Evolutionary conservation across 2,888 invertebrate species (phyloP).

Genomic region (Chloroclysta siterata): DNA sequence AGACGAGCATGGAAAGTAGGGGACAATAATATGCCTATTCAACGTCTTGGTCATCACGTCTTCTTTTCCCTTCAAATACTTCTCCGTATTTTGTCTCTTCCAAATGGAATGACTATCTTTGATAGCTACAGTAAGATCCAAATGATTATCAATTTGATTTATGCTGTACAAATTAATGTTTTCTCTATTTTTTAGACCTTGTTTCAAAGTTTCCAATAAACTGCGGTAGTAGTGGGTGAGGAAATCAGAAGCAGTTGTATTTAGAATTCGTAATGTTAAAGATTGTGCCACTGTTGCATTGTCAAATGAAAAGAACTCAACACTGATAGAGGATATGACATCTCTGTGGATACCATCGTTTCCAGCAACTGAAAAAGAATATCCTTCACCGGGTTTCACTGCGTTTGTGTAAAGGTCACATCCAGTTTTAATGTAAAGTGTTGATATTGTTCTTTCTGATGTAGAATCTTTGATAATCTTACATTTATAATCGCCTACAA

Average conservation of each 20-base stretch:
- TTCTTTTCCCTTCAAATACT: conserved; percentile 87
- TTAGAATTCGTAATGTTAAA: conserved; percentile 89
- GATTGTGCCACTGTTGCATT: conserved; percentile 94
- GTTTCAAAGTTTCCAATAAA: conserved; percentile 89
- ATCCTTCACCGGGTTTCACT: conserved; percentile 89
- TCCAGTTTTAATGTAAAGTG: conserved; percentile 89
- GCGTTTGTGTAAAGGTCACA: conserved; percentile 92
- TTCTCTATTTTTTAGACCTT: conserved; percentile 87
- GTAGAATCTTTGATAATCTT: conserved; percentile 89
- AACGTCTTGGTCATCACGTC: conserved; percentile 87
- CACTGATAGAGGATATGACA: conserved; percentile 93
- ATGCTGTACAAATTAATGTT: conserved; percentile 90
- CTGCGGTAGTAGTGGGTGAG: conserved; percentile 91
- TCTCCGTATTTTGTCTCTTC: conserved; percentile 86
- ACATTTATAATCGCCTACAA: conserved; percentile 95
- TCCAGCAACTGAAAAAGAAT: conserved; percentile 92
- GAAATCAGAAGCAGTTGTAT: conserved; percentile 90
- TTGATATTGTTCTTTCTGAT: conserved; percentile 83
- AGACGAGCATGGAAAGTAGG: conserved; percentile 90
- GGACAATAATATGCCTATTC: conserved; percentile 86
- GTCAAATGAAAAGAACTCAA: conserved; percentile 92
- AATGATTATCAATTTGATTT: conserved; percentile 86
- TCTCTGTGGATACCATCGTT: conserved; percentile 95
- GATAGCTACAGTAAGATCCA: conserved; percentile 90
- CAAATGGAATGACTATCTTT: conserved; percentile 86